Evolutionary conservation across 2,797 vertebrate species (phyloP).

Genomic region (Manis javanica): DNA sequence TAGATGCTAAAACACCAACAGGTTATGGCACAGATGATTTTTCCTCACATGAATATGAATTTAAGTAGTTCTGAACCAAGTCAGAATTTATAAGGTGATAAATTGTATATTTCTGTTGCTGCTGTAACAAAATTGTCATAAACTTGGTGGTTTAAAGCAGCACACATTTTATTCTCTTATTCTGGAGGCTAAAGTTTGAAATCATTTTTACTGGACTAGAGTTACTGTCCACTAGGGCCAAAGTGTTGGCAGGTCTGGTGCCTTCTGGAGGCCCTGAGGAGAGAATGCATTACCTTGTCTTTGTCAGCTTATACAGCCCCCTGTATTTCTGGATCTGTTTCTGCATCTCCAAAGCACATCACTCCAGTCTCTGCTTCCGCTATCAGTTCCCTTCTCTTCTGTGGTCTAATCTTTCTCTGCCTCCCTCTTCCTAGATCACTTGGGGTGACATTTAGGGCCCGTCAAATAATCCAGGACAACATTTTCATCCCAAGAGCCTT

Average conservation of each 20-base stretch:
- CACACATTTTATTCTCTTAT: background rate
- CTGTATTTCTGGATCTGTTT: background rate
- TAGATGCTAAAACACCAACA: background rate
- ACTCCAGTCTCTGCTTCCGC: background rate
- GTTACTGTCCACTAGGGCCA: background rate
- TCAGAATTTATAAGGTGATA: constrained; percentile 45
- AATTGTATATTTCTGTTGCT: constrained; percentile 29
- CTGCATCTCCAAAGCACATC: background rate
- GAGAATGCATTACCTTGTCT: background rate
- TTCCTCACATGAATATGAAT: constrained; percentile 16
- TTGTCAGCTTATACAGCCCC: background rate
- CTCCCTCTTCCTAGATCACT: background rate
- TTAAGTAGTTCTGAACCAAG: background rate
- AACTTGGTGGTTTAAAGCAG: background rate
- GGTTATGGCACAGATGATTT: background rate
- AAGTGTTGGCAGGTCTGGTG: background rate
- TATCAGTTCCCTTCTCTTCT: background rate
- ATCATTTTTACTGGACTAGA: background rate
- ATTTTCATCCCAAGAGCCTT: background rate
- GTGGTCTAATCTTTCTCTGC: background rate
- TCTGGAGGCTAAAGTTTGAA: background rate
- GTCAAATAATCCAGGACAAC: background rate
- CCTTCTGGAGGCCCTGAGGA: background rate
- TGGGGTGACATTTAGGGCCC: background rate
- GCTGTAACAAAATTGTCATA: constrained; percentile 13